These are phyloP conservation scores for Drosophila biarmipes DNA, from an alignment of 1,140 invertebrate genomes.

Conservation along the genomic window DNA sequence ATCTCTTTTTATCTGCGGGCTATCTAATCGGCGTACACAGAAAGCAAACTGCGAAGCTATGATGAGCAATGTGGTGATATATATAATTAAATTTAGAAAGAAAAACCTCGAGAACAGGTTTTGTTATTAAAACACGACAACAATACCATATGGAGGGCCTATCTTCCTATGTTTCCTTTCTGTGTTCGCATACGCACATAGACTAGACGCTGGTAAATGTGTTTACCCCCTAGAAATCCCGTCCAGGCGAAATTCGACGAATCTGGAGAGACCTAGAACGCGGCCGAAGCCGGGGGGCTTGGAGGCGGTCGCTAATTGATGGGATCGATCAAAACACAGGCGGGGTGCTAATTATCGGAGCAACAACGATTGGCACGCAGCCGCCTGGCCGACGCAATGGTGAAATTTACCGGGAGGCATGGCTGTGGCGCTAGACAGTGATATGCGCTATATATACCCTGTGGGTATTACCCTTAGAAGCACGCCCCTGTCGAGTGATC, in stretches of 20 bases:
- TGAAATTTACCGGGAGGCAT: constrained; percentile 9
- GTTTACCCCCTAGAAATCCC: constrained; percentile 42
- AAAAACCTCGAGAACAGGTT: too few relatives aligned
- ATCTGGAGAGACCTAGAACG: constrained; percentile 8
- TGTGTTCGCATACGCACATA: constrained; percentile 7
- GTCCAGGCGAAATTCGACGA: background rate
- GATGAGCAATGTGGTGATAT: background rate
- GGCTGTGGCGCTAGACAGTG: constrained; percentile 1
- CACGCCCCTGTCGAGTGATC: constrained; percentile 34
- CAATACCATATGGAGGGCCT: background rate
- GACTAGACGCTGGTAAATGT: constrained; percentile 46
- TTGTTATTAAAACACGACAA: too few relatives aligned
- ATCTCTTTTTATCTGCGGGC: constrained; percentile 17
- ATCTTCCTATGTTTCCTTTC: background rate
- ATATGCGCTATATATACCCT: background rate
- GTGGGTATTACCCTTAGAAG: too few relatives aligned
- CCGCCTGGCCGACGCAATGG: background rate
- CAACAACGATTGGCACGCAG: constrained; percentile 25
- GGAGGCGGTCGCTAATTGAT: constrained; percentile 34
- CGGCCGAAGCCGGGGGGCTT: constrained; percentile 10
- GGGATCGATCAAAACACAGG: constrained; percentile 32
- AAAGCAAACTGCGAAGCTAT: background rate
- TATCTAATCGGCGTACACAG: constrained; percentile 43
- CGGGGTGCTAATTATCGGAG: constrained; percentile 28
- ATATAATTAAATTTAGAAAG: background rate